Evolutionary conservation across 2,113 vertebrate genomes (phyloP).

Genomic region (Dicentrarchus labrax): DNA sequence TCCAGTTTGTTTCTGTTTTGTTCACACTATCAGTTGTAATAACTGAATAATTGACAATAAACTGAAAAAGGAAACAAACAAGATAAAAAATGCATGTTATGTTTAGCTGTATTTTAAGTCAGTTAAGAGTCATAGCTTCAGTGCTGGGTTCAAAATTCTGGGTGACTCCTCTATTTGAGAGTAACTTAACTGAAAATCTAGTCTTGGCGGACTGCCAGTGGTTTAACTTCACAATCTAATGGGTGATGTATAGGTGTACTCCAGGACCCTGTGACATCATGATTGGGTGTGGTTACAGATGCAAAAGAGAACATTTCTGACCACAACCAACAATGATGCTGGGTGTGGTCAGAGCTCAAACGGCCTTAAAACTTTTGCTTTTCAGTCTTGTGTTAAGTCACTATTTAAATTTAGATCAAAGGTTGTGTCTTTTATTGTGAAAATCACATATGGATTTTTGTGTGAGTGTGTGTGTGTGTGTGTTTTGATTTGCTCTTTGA

Average conservation of each 20-base stretch:
- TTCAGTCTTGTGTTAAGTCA: neutral
- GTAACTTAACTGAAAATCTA: too few relatives aligned
- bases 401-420: too few relatives aligned
- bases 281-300: neutral
- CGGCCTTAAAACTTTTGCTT: neutral
- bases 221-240: too few relatives aligned
- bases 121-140: too few relatives aligned
- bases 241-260: neutral
- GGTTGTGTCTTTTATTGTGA: neutral
- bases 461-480: neutral
- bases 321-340: neutral
- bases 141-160: neutral
- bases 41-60: too few relatives aligned
- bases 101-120: too few relatives aligned
- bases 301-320: neutral
- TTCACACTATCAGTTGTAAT: too few relatives aligned
- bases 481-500: conserved; percentile 4
- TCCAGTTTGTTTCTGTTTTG: too few relatives aligned
- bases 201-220: too few relatives aligned
- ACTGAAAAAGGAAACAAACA: too few relatives aligned
- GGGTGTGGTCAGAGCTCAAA: neutral
- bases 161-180: neutral
- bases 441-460: neutral
- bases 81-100: too few relatives aligned
- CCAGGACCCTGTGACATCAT: neutral